A percentile compares a stretch with the other conserved stretches of the same genome.
These are phyloP conservation scores for Rhinoderma darwinii DNA, from an alignment of 2,113 vertebrate species.

Conservation along the genomic window DNA sequence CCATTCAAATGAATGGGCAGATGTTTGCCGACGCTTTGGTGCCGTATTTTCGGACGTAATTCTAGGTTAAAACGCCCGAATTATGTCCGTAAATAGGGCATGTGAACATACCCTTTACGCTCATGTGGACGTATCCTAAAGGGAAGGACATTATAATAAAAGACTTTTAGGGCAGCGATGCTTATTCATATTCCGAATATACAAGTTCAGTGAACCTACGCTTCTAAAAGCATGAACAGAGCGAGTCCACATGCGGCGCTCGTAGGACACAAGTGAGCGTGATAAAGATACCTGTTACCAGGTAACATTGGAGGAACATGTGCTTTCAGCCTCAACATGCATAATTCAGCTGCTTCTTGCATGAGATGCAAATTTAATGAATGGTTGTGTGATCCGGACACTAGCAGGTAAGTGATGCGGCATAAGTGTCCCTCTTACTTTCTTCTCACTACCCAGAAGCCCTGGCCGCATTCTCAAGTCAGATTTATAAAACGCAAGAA, in stretches of 20 bases:
- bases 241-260: too few relatives aligned
- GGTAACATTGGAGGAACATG: neutral
- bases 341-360: conserved; percentile 26
- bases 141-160: too few relatives aligned
- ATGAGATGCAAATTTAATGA: conserved; percentile 31
- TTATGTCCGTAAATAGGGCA: too few relatives aligned
- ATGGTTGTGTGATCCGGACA: conserved; percentile 17
- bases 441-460: neutral
- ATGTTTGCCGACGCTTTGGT: too few relatives aligned
- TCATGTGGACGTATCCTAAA: too few relatives aligned
- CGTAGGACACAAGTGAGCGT: neutral
- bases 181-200: neutral
- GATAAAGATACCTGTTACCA: neutral
- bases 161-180: neutral
- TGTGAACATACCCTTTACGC: too few relatives aligned
- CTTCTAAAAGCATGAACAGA: neutral
- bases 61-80: too few relatives aligned
- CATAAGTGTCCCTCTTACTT: neutral
- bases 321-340: neutral
- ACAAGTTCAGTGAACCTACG: neutral
- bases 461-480: neutral
- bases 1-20: too few relatives aligned
- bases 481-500: neutral
- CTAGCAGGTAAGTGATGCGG: neutral
- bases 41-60: too few relatives aligned